Conservation (phyloP, 2,888 invertebrate genomes). For the Euproctis similis region DNA sequence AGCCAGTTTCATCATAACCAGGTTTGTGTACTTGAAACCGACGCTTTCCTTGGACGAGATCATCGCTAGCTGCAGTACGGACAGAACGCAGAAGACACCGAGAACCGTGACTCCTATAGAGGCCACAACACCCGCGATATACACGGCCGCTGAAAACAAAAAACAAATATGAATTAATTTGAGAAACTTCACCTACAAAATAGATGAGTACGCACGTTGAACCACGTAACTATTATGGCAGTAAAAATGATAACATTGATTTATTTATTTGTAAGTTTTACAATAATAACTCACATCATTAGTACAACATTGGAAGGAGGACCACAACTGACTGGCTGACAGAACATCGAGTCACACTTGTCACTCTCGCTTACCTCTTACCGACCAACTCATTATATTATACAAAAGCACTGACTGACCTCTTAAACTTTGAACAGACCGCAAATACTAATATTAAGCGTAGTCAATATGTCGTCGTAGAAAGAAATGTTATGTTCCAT, state of each 20-base stretch:
- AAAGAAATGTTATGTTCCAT: background rate
- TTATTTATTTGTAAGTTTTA: too few relatives aligned
- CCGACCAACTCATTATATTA: conserved; percentile 43
- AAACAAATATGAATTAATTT: background rate
- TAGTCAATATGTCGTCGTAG: background rate
- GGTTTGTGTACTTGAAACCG: conserved; percentile 83
- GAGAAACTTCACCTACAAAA: too few relatives aligned
- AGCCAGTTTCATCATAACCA: conserved; percentile 86
- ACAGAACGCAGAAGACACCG: conserved; percentile 85
- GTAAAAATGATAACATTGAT: too few relatives aligned
- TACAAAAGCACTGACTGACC: conserved; percentile 28
- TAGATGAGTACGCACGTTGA: too few relatives aligned
- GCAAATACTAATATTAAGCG: background rate
- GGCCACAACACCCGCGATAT: conserved; percentile 87
- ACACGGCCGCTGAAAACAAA: conserved; percentile 81
- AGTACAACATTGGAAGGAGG: too few relatives aligned
- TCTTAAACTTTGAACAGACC: conserved; percentile 24
- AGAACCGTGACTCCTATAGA: conserved; percentile 83
- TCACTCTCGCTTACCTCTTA: conserved; percentile 40
- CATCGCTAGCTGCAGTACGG: conserved; percentile 90
- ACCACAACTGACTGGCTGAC: too few relatives aligned
- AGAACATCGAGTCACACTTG: conserved; percentile 22
- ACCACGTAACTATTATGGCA: too few relatives aligned
- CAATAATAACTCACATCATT: background rate
- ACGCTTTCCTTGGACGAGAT: conserved; percentile 89